Base-by-base conservation (phyloP, 1,140 invertebrate genomes). In the Eciton burchellii region DNA sequence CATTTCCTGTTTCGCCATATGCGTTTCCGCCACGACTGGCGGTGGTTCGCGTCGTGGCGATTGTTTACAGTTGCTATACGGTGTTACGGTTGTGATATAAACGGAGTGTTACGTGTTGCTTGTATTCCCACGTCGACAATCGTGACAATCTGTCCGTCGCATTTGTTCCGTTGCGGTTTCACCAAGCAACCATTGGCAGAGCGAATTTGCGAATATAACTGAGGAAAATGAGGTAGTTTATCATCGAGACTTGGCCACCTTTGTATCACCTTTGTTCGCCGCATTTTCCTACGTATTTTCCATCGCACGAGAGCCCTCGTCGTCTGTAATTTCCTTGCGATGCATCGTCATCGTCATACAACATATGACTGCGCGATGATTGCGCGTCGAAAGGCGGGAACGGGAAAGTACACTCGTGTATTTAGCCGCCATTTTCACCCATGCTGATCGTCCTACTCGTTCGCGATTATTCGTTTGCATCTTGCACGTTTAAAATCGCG, bases 341-440 rank as follows among this genome's bases (percentile, higher is more conserved):
- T 6, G 6, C 35, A 3, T 35, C 2, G 35, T 35, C 35, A 6
- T 35, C 35, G 35, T 16, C 16, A 16, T n/a, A 62, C n/a, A 63
- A 12, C n/a, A n/a, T 1, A 14, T n/a, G 57, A 41, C 16, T 21
- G 45, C 11, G n/a, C 52, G 6, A n/a, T n/a, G 47, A 19, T 29
- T 14, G 19, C 47, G 11, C 35, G 35, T 35, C 35, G 2, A 6
- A 6, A 35, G 43, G 56, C 71, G 60, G 60, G 26, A 76, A 63
- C 16, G 62, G 16, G n/a, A 54, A 57, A 56, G 49, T n/a, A 47
- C 16, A 29, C 62, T 35, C 49, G 12, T 49, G 12, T 45, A 43
- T 57, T 70, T 35, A 19, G 35, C 52, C 74, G 74, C 74, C 74
- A 79, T 79, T 41, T 79, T 79, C 56, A 6, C 63, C 49, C 74